These are phyloP conservation scores for Diabrotica virgifera DNA, from an alignment of 1,140 invertebrate genomes.

Conservation along the genomic window DNA sequence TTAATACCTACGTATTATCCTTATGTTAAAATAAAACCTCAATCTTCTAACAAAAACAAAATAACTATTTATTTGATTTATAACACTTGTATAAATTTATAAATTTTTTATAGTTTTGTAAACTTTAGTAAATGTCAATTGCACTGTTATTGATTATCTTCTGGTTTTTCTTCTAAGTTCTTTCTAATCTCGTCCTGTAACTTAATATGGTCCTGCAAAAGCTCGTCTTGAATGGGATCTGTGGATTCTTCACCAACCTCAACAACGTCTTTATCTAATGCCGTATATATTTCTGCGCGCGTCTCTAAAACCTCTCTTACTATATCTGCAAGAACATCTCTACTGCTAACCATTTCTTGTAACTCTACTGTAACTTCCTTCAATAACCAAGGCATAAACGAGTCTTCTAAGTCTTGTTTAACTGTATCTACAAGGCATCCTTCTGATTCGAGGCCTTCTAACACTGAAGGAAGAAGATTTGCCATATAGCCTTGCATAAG, in stretches of 20 bases:
- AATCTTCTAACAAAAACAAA: background rate
- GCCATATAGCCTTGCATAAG: conserved; percentile 79
- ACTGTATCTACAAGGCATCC: conserved; percentile 72
- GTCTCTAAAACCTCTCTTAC: conserved; percentile 71
- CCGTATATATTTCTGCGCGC: conserved; percentile 59
- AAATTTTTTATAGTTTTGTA: too few species aligned
- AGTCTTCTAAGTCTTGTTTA: conserved; percentile 70
- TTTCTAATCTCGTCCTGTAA: conserved; percentile 40
- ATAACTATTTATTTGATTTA: conserved; percentile 14
- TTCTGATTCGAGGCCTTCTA: conserved; percentile 73
- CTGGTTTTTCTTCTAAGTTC: conserved; percentile 6
- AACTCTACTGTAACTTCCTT: conserved; percentile 77
- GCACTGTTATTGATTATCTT: background rate
- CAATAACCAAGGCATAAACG: conserved; percentile 85
- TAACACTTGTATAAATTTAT: too few species aligned
- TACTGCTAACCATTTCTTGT: conserved; percentile 72
- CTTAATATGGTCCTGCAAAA: conserved; percentile 41
- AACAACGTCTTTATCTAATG: conserved; percentile 49
- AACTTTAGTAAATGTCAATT: too few species aligned
- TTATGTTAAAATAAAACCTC: too few species aligned
- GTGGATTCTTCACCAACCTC: conserved; percentile 33
- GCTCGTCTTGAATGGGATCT: conserved; percentile 39
- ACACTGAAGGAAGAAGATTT: conserved; percentile 77
- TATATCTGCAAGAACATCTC: conserved; percentile 72
- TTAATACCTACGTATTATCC: too few species aligned